Evolutionary conservation across 2,113 vertebrate genomes (phyloP), one percentile per base, ranked within the genome.

Genomic region (Orthonyx spaldingii): DNA sequence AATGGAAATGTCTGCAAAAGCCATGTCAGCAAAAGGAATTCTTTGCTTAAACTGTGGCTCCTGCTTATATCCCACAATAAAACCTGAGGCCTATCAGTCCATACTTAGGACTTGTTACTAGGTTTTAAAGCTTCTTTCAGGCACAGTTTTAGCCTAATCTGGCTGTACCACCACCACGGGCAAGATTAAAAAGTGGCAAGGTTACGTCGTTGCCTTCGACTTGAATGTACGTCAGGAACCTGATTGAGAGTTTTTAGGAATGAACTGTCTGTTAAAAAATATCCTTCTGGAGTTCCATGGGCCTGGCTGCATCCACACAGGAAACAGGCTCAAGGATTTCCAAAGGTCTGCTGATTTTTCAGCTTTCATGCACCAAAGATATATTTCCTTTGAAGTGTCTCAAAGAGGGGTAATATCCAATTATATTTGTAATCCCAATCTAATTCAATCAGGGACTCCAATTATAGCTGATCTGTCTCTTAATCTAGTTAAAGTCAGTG

Each of bases 371-470:
- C 83, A 95, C 96, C 18, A 7, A 72, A 97, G 96, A 92, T 79
- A 3, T 26, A 86, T 92, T 90, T 94, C 93, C 90, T 96, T 94
- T 95, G 92, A 96, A 95, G 90, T 87, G 83, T 92, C 69, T 89
- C 64, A 92, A 79, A 93, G n/a, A 82, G 83, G 83, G 84, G 69
- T 71, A 41, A 94, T 94, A 93, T 90, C 96, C 96, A 97, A 92
- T 96, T 95, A 93, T 92, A 95, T 95, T 92, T 95, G 93, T 94
- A 96, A 95, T 92, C 90, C 94, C 83, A 84, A 96, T 95, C 94
- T 96, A 94, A 97, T 92, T 96, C 92, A 95, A 92, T 96, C 96
- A 95, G 76, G 77, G 90, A 24, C 83, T 94, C 68, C 88, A 96
- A 86, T 96, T 95, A 96, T 71, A 96, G 85, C 35, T 87, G 80